Percentiles rank a stretch among this genome's conserved stretches.
Conservation (phyloP, 2,797 vertebrate genomes). For the Channa striata region DNA sequence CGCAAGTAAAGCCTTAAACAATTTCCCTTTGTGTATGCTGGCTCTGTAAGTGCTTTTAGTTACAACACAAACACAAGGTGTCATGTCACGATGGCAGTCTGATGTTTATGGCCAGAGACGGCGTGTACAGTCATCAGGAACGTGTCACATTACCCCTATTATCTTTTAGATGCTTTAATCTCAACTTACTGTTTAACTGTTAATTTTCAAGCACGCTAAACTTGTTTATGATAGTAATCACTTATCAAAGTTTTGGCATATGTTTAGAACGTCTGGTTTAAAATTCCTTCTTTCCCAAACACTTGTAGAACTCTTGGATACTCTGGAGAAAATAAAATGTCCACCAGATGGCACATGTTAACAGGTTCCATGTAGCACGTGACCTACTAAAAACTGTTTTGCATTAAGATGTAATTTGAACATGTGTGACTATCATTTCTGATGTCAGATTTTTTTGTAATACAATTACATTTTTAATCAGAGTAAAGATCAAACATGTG, state of each 20-base stretch:
- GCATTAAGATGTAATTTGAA: constrained; percentile 3
- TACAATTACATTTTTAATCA: background rate
- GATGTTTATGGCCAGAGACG: background rate
- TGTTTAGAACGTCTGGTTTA: background rate
- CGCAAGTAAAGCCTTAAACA: constrained; percentile 88
- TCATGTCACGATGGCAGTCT: background rate
- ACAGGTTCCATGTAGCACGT: background rate
- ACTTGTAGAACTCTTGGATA: background rate
- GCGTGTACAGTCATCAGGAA: background rate
- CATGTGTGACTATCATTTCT: background rate
- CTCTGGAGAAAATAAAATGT: constrained; percentile 22
- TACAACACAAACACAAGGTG: no score
- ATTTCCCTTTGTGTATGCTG: background rate
- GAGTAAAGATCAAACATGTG: background rate
- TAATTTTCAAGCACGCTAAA: background rate
- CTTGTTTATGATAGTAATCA: background rate
- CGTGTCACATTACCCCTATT: background rate
- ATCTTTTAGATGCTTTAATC: background rate
- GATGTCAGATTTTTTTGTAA: background rate
- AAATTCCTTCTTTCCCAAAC: background rate
- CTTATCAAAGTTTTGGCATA: background rate
- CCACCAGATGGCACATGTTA: constrained; percentile 66
- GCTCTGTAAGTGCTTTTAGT: background rate
- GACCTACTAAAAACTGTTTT: constrained; percentile 1
- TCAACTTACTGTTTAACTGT: no score